These are phyloP conservation scores for Lutjanus campechanus DNA, from an alignment of 2,797 vertebrate genomes.

Conservation along the genomic window DNA sequence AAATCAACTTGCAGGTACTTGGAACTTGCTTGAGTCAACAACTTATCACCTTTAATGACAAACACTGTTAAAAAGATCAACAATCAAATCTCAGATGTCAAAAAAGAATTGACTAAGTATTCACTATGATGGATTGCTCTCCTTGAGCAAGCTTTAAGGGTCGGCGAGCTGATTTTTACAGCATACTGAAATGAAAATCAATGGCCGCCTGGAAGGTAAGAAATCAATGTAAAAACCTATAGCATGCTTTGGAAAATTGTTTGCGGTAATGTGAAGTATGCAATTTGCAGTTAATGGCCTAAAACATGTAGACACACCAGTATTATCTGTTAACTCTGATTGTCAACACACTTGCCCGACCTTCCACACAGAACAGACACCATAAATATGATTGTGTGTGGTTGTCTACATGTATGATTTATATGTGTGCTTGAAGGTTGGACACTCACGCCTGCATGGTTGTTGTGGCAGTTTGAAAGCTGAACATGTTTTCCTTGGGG, in stretches of 20 bases:
- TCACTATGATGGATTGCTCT: slow-evolving; percentile 50
- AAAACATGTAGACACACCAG: slow-evolving; percentile 34
- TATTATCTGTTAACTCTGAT: slow-evolving; percentile 11
- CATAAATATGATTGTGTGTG: slow-evolving; percentile 18
- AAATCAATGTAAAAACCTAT: slow-evolving; percentile 44
- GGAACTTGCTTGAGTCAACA: background rate
- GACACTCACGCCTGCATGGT: slow-evolving; percentile 99
- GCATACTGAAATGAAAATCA: slow-evolving; percentile 52
- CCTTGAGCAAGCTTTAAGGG: slow-evolving; percentile 27
- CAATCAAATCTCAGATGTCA: background rate
- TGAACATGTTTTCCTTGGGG: slow-evolving; percentile 98
- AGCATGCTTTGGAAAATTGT: slow-evolving; percentile 32
- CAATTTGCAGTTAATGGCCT: slow-evolving; percentile 34
- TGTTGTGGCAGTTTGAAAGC: slow-evolving; percentile 96
- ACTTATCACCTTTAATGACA: background rate
- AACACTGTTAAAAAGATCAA: background rate
- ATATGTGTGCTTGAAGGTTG: slow-evolving; percentile 24
- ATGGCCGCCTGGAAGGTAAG: slow-evolving; percentile 6
- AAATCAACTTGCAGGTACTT: slow-evolving; percentile 8
- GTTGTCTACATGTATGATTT: slow-evolving; percentile 19
- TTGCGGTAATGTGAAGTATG: slow-evolving; percentile 21
- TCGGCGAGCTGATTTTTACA: slow-evolving; percentile 38
- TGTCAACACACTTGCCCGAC: slow-evolving; percentile 6
- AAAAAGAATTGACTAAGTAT: slow-evolving; percentile 27
- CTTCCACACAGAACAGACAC: slow-evolving; percentile 11